phyloP scores from a whole-genome alignment of 2,888 invertebrate genomes.

The Dichetophora obliterata region DNA sequence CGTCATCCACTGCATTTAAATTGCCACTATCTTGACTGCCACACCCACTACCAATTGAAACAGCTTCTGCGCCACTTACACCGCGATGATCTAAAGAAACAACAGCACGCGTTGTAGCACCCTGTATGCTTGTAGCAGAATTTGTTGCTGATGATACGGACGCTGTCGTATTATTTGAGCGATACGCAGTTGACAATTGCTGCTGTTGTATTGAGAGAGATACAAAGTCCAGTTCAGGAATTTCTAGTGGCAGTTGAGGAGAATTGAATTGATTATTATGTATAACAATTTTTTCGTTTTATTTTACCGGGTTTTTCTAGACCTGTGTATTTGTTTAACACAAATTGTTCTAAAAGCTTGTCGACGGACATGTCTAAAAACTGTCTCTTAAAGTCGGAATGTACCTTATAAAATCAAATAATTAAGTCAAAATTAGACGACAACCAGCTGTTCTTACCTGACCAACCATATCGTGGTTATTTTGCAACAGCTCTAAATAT shows the following conservation, averaged over 20 bases:
- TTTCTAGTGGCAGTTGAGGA: slow-evolving; percentile 53
- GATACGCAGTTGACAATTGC: slow-evolving; percentile 50
- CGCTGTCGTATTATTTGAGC: slow-evolving; percentile 55
- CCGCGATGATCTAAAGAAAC: slow-evolving; percentile 57
- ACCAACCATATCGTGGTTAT: slow-evolving; percentile 91
- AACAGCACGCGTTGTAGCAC: slow-evolving; percentile 54
- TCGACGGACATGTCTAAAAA: slow-evolving; percentile 93
- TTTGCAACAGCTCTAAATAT: slow-evolving; percentile 88
- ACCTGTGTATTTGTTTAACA: slow-evolving; percentile 92
- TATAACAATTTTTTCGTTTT: not conserved
- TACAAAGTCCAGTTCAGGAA: slow-evolving; percentile 66
- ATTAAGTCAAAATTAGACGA: not conserved
- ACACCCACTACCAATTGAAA: slow-evolving; percentile 55
- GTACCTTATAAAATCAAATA: slow-evolving; percentile 73
- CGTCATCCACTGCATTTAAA: slow-evolving; percentile 56
- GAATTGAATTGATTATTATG: slow-evolving; percentile 2
- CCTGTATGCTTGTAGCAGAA: slow-evolving; percentile 65
- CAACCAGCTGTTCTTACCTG: slow-evolving; percentile 71
- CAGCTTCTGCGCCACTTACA: slow-evolving; percentile 46
- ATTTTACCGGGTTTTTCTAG: slow-evolving; percentile 88
- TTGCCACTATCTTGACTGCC: slow-evolving; percentile 57
- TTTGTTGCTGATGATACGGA: slow-evolving; percentile 57
- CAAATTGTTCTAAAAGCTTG: slow-evolving; percentile 91
- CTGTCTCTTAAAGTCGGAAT: slow-evolving; percentile 91
- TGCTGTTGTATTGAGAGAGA: slow-evolving; percentile 59